Evolutionary conservation across 2,113 vertebrate genomes (phyloP).

Genomic region (Elachura formosa): DNA sequence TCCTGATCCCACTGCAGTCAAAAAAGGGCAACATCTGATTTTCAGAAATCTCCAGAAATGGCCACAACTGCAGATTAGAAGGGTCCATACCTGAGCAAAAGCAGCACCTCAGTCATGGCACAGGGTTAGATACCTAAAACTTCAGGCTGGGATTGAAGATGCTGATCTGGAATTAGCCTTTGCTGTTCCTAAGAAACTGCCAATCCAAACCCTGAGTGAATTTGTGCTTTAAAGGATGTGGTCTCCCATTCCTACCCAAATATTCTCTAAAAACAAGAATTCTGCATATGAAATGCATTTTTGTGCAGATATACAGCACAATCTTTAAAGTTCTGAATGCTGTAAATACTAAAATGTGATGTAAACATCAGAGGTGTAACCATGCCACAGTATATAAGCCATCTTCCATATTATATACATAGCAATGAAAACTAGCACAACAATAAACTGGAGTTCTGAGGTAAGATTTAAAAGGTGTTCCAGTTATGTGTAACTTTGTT

Average conservation of each 20-base stretch:
- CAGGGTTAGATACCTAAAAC: not conserved
- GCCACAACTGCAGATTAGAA: not conserved
- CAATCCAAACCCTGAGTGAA: not conserved
- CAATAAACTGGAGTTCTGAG: not conserved
- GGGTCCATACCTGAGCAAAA: not conserved
- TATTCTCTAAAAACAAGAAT: not conserved
- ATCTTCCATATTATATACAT: not conserved
- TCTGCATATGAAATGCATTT: not conserved
- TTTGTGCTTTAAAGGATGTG: constrained; percentile 20
- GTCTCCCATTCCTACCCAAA: not conserved
- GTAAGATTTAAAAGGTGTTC: not conserved
- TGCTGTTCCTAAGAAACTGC: not conserved
- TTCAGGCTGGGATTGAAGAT: not conserved
- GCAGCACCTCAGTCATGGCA: not conserved
- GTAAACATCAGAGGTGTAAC: not conserved
- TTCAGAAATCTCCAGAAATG: not conserved
- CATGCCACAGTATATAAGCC: not conserved
- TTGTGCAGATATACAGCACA: not conserved
- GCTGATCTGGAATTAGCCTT: not conserved
- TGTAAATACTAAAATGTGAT: not conserved
- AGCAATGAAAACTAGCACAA: not conserved
- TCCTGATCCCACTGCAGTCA: not conserved
- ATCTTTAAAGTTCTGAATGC: not conserved
- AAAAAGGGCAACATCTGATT: not conserved
- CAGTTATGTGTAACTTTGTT: not conserved